phyloP scores from a whole-genome alignment of 2,113 vertebrate genomes.

The Heterocephalus glaber region DNA sequence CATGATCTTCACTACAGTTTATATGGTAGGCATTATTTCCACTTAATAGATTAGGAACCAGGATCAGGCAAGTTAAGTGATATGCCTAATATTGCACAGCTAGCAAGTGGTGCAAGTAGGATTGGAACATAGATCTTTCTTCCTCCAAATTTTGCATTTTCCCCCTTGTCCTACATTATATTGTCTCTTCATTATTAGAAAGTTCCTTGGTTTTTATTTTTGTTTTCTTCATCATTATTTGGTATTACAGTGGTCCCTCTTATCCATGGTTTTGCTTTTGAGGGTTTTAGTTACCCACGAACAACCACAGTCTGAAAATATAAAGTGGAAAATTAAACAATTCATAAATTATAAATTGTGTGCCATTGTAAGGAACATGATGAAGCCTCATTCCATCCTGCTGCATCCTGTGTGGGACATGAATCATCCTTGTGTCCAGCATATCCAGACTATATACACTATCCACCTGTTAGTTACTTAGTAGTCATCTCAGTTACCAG shows the following conservation, averaged over 20 bases:
- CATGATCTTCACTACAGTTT: background rate
- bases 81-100: background rate
- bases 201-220: background rate
- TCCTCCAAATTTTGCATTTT: conserved; percentile 16
- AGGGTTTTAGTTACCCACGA: background rate
- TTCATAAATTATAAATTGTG: background rate
- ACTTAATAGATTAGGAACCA: conserved; percentile 23
- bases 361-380: background rate
- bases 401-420: background rate
- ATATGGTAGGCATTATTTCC: background rate
- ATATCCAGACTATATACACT: background rate
- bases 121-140: background rate
- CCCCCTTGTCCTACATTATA: background rate
- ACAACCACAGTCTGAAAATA: background rate
- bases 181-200: background rate
- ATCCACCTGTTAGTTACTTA: background rate
- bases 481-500: background rate
- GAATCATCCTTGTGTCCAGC: background rate
- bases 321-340: background rate
- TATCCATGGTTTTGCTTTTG: background rate
- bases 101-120: background rate
- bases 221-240: conserved; percentile 10
- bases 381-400: background rate
- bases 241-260: background rate
- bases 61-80: background rate